Evolutionary conservation across 2,113 vertebrate species (phyloP), one percentile per base, ranked within the genome.

Genomic region (Alexandromys fortis): DNA sequence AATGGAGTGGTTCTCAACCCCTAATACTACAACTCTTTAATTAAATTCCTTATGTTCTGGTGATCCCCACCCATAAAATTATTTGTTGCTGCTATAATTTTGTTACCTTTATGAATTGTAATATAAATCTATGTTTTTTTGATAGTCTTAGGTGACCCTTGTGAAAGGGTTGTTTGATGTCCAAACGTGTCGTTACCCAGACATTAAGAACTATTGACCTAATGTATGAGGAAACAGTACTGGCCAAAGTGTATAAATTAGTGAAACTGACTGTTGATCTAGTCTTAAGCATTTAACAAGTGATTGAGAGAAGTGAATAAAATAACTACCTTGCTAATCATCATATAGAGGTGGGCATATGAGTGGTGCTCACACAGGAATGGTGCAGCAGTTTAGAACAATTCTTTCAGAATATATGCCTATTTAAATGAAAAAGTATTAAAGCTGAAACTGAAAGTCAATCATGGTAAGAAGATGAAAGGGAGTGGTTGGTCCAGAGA

Each of bases 401-500:
- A 7, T 47, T 82, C 4, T 26, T 49, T 2, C 10, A 49, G 70
- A 94, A 91, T 67, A 13, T 2, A 13, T 5, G 61, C 3, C 9
- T 26, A 88, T 22, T 24, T 79, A 75, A 78, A 58, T 4, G 38
- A 47, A 42, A 24, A 47, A 35, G 16, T 24, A 82, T 88, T 79
- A 47, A 68, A 79, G 5, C 3, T 86, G 72, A 81, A 61, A 73
- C 2, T 52, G 65, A 24, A 42, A 61, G 16, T 30, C 63, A 89
- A 70, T 86, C 35, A 5, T 5, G 12, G 63, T 14, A 88, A n/a
- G 12, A 22, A 68, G 26, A 26, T 58, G 3, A 83, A 6, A 7
- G 5, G 2, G 49, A 12, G 12, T 26, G 1, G 0, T 38, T 2
- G 5, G 12, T 17, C 22, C 2, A 8, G 55, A n/a, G 6, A 4